These are phyloP conservation scores for Atta cephalotes DNA, from an alignment of 1,140 invertebrate species.

Conservation along the genomic window DNA sequence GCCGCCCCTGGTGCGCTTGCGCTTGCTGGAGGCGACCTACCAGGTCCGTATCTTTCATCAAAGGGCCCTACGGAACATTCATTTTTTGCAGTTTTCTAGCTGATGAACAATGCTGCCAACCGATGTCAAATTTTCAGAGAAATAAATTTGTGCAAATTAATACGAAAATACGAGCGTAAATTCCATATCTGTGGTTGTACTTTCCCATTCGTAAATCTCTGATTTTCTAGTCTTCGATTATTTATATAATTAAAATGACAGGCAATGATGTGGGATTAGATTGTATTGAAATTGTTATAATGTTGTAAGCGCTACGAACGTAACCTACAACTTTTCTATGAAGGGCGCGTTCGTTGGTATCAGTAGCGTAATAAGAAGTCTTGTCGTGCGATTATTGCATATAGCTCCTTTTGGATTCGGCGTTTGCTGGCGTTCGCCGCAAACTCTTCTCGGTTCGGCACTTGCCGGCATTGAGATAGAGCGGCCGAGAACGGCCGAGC, in stretches of 20 bases:
- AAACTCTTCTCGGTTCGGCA: not conserved
- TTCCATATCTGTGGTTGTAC: not conserved
- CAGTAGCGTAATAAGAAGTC: conserved; percentile 29
- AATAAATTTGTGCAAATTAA: not conserved
- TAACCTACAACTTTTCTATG: not conserved
- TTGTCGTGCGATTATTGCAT: not conserved
- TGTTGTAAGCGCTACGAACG: not conserved
- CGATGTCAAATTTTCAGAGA: not conserved
- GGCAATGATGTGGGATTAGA: no score
- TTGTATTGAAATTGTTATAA: not conserved
- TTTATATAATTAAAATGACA: not conserved
- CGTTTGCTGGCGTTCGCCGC: not conserved
- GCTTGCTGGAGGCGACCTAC: conserved; percentile 22
- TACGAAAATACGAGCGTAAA: not conserved
- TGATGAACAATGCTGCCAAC: not conserved
- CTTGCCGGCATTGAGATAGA: not conserved
- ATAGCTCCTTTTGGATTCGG: not conserved
- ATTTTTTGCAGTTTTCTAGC: not conserved
- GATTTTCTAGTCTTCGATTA: not conserved
- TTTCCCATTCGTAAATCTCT: not conserved
- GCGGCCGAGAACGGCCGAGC: conserved; percentile 9
- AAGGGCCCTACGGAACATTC: no score
- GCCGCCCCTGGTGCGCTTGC: conserved; percentile 45
- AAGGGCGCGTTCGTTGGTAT: not conserved
- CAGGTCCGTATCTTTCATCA: not conserved